Conservation (phyloP, 2,797 vertebrate genomes). For the Myiotriccus ornatus region DNA sequence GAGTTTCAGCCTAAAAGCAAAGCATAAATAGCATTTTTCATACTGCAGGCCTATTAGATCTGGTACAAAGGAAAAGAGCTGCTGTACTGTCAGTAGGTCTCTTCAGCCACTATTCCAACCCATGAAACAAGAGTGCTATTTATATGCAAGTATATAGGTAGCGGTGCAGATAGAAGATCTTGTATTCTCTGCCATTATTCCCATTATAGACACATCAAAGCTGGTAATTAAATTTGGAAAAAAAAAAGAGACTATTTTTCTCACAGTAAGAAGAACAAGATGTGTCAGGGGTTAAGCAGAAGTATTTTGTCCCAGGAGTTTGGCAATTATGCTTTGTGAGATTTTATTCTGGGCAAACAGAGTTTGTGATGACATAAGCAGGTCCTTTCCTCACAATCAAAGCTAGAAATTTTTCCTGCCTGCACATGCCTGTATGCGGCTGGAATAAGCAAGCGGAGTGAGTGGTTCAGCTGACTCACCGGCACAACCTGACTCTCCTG, state of each 20-base stretch:
- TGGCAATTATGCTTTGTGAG: neutral
- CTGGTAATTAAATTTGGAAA: neutral
- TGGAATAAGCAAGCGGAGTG: neutral
- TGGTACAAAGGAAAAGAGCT: neutral
- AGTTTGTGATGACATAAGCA: neutral
- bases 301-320: neutral
- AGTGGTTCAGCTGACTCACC: neutral
- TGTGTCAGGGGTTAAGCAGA: neutral
- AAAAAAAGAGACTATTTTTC: neutral
- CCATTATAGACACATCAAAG: neutral
- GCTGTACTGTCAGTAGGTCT: neutral
- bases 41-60: neutral
- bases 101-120: neutral
- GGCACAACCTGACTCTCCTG: neutral
- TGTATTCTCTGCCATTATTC: neutral
- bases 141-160: constrained; percentile 3
- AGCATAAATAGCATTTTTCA: neutral
- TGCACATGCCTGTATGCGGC: neutral
- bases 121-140: neutral
- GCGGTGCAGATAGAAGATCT: neutral
- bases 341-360: neutral
- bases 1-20: neutral
- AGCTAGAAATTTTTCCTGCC: constrained; percentile 5
- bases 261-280: neutral
- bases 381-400: neutral